Evolutionary conservation across 2,888 invertebrate genomes (phyloP), one percentile per base, ranked within the genome.

Genomic region (Netelia fuscicornis): DNA sequence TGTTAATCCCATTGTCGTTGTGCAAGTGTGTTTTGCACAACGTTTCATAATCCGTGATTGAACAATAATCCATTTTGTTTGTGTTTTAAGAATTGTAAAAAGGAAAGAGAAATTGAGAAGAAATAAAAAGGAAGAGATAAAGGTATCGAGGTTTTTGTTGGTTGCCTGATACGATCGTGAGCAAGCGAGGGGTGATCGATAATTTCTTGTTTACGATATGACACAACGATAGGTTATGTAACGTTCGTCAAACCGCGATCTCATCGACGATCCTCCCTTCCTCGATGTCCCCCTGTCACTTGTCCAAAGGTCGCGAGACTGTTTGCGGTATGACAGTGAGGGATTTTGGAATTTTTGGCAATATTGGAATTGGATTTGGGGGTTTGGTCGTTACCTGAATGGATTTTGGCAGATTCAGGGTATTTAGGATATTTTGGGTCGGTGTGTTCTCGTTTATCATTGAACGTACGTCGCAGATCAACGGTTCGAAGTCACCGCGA

Each of bases 301-400:
- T 93, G 65, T 93, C 92, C 42, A 89, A 85, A 30, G 91, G 89
- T 87, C 92, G 90, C 17, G 93, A 88, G 20, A 95, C 94, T 42
- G 95, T 95, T 89, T 97, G 97, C 11, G 97, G 97, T 90, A 97
- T 97, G 76, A 97, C 97, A 0, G 97, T 97, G 88, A 97, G 93
- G 1, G 97, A 97, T 92, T 96, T 97, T 42, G 97, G 97, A 91
- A 97, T 97, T 94, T 97, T 97, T 70, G 97, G 97, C 94, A 97
- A 94, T 76, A 96, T 94, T 92, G 95, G 93, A 77, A 94, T 93
- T 65, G 94, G 92, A 79, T 90, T 90, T 20, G 88, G 84, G 85
- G 93, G 92, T 77, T 93, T 90, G 44, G 92, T 93, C 75, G 92
- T 92, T 48, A 93, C 92, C 86, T 93, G 93, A 86, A 94, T 93